Evolutionary conservation across 2,888 invertebrate genomes (phyloP).

Genomic region (Pemphredon lugubris): DNA sequence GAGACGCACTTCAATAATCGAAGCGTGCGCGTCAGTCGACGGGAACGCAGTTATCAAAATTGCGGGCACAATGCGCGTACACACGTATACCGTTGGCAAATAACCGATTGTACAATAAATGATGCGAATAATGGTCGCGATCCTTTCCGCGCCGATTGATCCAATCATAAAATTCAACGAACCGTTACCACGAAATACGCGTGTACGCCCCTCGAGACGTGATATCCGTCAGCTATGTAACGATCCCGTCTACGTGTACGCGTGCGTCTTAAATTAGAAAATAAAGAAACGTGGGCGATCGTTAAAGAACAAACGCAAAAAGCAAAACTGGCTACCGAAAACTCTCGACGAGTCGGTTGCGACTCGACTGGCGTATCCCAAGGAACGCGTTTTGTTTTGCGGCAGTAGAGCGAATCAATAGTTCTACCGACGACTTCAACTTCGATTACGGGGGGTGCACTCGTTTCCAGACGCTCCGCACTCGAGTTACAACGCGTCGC

Average conservation of each 20-base stretch:
- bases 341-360: conserved; percentile 14
- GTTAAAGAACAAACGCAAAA: too few relatives aligned
- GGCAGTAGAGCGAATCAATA: conserved; percentile 54
- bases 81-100: not conserved
- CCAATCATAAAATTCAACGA: too few relatives aligned
- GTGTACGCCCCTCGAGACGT: too few relatives aligned
- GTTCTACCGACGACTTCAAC: conserved; percentile 45
- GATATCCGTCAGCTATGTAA: too few relatives aligned
- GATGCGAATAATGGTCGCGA: not conserved
- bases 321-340: too few relatives aligned
- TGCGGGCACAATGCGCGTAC: too few relatives aligned
- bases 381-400: conserved; percentile 9
- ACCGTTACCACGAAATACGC: too few relatives aligned
- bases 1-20: conserved; percentile 41
- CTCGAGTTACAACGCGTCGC: conserved; percentile 35
- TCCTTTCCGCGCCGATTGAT: too few relatives aligned
- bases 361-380: conserved; percentile 30
- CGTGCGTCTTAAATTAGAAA: too few relatives aligned
- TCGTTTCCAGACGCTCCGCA: conserved; percentile 44
- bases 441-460: conserved; percentile 42
- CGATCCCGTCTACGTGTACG: too few relatives aligned
- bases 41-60: not conserved
- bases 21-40: conserved; percentile 36
- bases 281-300: too few relatives aligned
- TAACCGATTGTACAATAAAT: not conserved